Conservation (phyloP, 2,113 vertebrate species). For the Cygnus atratus region DNA sequence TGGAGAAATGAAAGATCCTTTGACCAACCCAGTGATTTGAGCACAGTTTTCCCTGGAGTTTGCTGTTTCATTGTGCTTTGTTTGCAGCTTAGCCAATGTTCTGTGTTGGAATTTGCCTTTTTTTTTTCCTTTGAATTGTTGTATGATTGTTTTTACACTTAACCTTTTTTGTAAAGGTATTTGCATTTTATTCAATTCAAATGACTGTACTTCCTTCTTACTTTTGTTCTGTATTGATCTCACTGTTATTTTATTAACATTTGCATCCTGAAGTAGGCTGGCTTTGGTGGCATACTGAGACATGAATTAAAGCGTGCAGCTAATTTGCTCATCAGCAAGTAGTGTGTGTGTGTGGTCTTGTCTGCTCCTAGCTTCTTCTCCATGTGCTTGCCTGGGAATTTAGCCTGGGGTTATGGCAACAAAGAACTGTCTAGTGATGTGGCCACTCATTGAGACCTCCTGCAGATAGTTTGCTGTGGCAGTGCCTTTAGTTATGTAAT, state of each 20-base stretch:
- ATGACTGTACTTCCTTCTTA: background rate
- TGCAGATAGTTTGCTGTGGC: background rate
- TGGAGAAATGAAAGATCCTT: background rate
- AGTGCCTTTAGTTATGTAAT: background rate
- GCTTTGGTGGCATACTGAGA: background rate
- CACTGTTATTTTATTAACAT: background rate
- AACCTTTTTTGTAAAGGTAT: background rate
- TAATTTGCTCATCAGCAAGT: background rate
- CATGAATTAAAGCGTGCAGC: background rate
- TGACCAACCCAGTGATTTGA: background rate
- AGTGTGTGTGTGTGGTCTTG: background rate
- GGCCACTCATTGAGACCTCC: background rate
- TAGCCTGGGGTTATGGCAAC: background rate
- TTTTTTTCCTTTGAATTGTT: background rate
- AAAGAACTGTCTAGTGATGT: too few species aligned
- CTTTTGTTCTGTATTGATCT: background rate
- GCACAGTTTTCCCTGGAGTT: background rate
- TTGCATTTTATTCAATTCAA: background rate
- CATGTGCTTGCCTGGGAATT: background rate
- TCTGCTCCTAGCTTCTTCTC: background rate
- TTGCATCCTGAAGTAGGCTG: background rate
- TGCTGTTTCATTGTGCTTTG: background rate
- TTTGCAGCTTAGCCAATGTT: background rate
- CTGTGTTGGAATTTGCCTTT: background rate
- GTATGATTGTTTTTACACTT: background rate